These are phyloP conservation scores for Diadophis punctatus DNA, from an alignment of 2,113 vertebrate species.

Conservation along the genomic window DNA sequence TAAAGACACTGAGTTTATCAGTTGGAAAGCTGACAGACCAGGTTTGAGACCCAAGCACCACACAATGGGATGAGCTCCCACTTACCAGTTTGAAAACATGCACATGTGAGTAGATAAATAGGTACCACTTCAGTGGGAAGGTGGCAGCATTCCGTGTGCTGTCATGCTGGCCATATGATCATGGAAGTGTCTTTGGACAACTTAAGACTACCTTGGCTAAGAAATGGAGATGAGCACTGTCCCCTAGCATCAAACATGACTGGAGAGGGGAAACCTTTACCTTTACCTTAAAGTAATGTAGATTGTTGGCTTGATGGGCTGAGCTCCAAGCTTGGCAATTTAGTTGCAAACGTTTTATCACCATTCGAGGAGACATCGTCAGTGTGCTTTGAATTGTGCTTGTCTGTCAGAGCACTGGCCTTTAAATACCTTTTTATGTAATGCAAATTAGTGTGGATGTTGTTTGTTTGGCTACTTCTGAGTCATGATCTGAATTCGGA, in stretches of 20 bases:
- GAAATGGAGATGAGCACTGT: neutral
- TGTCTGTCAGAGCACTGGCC: too few relatives aligned
- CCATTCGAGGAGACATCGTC: too few relatives aligned
- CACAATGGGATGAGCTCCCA: neutral
- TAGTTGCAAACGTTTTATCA: too few relatives aligned
- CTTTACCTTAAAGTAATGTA: neutral
- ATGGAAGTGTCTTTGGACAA: neutral
- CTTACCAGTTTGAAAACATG: neutral
- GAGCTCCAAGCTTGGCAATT: too few relatives aligned
- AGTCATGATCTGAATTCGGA: too few relatives aligned
- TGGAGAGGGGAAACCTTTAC: neutral
- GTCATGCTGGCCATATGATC: neutral
- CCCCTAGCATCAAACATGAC: neutral
- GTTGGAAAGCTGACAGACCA: neutral
- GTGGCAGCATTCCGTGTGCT: neutral
- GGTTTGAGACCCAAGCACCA: neutral
- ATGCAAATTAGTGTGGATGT: too few relatives aligned
- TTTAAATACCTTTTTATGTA: too few relatives aligned
- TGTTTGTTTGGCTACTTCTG: too few relatives aligned
- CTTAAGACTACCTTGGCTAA: neutral
- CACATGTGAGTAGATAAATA: neutral
- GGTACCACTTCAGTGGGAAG: neutral
- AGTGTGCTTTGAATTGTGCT: too few relatives aligned
- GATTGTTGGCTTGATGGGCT: neutral
- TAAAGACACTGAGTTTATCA: neutral